Base-by-base conservation (phyloP, 92 coral and sea anemone species). In the Pocillopora grandis region DNA sequence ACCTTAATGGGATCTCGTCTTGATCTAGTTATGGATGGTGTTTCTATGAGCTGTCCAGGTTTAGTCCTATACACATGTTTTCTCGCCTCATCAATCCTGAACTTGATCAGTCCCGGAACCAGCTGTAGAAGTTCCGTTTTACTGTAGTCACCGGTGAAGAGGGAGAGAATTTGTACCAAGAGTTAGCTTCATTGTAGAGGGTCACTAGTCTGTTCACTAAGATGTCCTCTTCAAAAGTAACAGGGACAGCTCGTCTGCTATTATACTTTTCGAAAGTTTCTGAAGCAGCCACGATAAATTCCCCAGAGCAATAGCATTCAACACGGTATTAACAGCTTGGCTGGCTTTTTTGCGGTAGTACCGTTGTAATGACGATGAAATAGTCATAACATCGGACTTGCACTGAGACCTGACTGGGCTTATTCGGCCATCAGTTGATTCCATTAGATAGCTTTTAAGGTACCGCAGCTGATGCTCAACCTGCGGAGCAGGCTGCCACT, bases 231-330 rank as follows among this genome's bases (percentile, higher is more conserved):
- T 80, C 64, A 75, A 65, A 16, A 66, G 74, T 75, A 66, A 13
- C 65, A 60, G 81, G 59, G 19, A 80, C 75, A 12, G 37, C 14
- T 2, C 76, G 75, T n/a, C 75, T 61, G 11, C 75, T 68, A 65
- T 68, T 52, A 65, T 80, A 5, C 82, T 66, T 76, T 63, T 59
- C 56, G 55, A 80, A 17, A 7, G 76, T 87, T 77, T 81, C 48
- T 81, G 76, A 64, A 76, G 62, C 76, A 87, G 81, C 90, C 87
- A 88, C 17, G 87, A 67, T 36, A 87, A 88, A 62, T 88, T 82
- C 20, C 87, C 84, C n/a, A 79, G 91, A 9, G 87, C 91, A 66
- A 88, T 88, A 31, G 87, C 87, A 4, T 88, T 84, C 18, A 88
- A 48, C 83, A 71, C 74, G 48, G 83, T 33, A 68, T 88, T 87